Evolutionary conservation across 2,888 invertebrate species (phyloP).

Genomic region (Phengaris arion): DNA sequence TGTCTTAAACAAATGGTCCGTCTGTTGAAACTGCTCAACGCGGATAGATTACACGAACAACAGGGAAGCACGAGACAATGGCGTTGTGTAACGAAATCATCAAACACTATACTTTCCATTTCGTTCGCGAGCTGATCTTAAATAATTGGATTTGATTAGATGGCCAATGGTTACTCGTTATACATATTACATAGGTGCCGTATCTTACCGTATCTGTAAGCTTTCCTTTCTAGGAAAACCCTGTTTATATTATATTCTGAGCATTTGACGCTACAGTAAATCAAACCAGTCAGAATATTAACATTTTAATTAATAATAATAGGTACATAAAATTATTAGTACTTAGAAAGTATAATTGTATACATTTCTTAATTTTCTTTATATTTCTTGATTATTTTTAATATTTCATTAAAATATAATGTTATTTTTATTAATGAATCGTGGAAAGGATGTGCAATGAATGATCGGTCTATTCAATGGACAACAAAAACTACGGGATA

Average conservation of each 20-base stretch:
- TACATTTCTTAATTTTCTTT: too few relatives aligned
- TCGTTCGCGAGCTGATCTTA: slow-evolving; percentile 41
- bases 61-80: slow-evolving; percentile 52
- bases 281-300: too few relatives aligned
- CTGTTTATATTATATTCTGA: too few relatives aligned
- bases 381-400: too few relatives aligned
- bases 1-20: background rate
- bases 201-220: background rate
- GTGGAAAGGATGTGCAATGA: background rate
- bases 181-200: too few relatives aligned
- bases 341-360: too few relatives aligned
- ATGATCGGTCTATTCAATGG: background rate
- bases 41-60: slow-evolving; percentile 51
- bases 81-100: slow-evolving; percentile 56
- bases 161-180: background rate
- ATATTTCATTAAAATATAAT: too few relatives aligned
- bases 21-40: slow-evolving; percentile 43
- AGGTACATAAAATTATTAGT: too few relatives aligned
- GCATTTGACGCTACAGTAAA: too few relatives aligned
- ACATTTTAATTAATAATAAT: too few relatives aligned
- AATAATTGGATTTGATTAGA: slow-evolving; percentile 17
- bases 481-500: slow-evolving; percentile 16
- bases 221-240: background rate
- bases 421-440: background rate
- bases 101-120: slow-evolving; percentile 53